Evolutionary conservation across 2,888 invertebrate species (phyloP).

Genomic region (Cerceris ruficornis): DNA sequence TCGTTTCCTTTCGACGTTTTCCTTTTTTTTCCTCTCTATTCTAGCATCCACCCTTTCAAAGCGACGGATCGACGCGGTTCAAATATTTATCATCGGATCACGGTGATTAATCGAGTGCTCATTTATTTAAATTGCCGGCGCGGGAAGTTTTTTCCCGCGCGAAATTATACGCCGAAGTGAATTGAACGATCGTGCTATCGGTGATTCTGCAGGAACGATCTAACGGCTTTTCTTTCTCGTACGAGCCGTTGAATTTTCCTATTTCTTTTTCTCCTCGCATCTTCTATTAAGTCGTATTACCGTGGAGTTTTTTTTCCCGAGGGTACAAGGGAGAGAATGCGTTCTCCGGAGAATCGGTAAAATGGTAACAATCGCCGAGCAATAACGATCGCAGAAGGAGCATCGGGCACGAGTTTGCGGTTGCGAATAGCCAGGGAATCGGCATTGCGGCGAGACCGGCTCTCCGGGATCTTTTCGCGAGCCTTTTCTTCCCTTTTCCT

Average conservation of each 20-base stretch:
- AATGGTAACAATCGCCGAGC: constrained; percentile 26
- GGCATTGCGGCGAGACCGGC: constrained; percentile 26
- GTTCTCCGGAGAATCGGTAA: constrained; percentile 4
- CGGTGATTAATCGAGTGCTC: too few species aligned
- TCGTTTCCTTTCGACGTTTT: not conserved
- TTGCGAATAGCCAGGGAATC: constrained; percentile 52
- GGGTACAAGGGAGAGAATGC: not conserved
- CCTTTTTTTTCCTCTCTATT: not conserved
- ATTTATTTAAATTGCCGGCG: too few species aligned
- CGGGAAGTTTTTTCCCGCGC: not conserved
- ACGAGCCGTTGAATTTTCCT: not conserved
- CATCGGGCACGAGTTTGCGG: constrained; percentile 60
- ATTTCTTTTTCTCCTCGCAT: not conserved
- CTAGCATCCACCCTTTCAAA: too few species aligned
- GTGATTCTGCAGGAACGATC: too few species aligned
- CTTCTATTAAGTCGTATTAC: not conserved
- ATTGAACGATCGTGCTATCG: not conserved
- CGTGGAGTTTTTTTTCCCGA: not conserved
- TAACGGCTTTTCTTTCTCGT: not conserved
- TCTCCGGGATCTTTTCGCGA: constrained; percentile 38
- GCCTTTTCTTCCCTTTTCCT: constrained; percentile 27
- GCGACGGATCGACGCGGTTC: too few species aligned
- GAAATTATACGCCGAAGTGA: not conserved
- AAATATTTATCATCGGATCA: too few species aligned
- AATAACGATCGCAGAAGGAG: constrained; percentile 29